These are phyloP conservation scores for Melanocharis versteri DNA, from an alignment of 2,113 vertebrate species.

Conservation along the genomic window DNA sequence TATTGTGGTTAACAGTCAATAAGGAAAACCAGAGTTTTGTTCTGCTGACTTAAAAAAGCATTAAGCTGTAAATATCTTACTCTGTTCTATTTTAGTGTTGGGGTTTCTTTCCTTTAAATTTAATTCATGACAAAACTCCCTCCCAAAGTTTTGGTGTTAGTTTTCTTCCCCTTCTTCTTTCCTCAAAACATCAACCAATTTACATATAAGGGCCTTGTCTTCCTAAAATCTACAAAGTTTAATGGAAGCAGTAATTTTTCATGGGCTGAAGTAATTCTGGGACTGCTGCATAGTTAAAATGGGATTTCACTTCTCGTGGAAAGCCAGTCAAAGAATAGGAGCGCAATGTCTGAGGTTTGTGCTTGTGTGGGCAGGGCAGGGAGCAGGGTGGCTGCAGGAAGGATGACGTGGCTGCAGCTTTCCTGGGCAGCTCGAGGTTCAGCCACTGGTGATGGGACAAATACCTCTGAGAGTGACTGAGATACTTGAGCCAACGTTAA, in stretches of 20 bases:
- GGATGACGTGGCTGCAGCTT: background rate
- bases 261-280: background rate
- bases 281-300: background rate
- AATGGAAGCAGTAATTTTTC: background rate
- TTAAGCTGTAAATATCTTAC: constrained; percentile 58
- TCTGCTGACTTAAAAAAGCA: constrained; percentile 59
- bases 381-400: background rate
- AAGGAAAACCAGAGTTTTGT: constrained; percentile 64
- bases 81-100: constrained; percentile 43
- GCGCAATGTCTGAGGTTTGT: background rate
- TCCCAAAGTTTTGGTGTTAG: background rate
- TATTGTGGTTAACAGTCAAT: constrained; percentile 69
- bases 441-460: background rate
- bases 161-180: background rate
- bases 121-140: background rate
- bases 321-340: background rate
- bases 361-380: background rate
- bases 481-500: background rate
- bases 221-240: background rate
- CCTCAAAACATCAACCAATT: background rate
- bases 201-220: background rate
- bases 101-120: background rate
- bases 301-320: background rate
- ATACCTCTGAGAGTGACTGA: background rate
- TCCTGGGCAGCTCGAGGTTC: background rate